Percentiles rank a stretch among this genome's conserved stretches.
phyloP scores from a whole-genome alignment of 2,888 invertebrate species.

The Papilio demoleus region DNA sequence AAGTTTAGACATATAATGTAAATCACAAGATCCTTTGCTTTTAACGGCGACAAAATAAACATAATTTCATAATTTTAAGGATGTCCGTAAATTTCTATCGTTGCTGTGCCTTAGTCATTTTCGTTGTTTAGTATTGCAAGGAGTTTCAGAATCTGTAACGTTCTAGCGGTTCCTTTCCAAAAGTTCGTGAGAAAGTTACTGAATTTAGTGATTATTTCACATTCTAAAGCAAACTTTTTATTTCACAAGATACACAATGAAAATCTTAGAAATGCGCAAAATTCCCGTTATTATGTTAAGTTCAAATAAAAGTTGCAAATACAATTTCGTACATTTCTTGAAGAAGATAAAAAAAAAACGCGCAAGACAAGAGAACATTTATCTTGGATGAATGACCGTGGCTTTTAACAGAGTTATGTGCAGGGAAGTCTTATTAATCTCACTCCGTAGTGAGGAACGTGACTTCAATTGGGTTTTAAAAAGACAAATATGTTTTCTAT shows the following conservation, averaged over 20 bases:
- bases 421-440: too few species aligned
- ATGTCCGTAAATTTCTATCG: slow-evolving; percentile 44
- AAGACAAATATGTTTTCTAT: neutral
- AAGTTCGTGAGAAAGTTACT: slow-evolving; percentile 53
- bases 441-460: too few species aligned
- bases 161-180: slow-evolving; percentile 46
- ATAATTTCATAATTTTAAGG: neutral
- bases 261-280: slow-evolving; percentile 19
- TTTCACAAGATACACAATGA: slow-evolving; percentile 26
- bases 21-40: too few species aligned
- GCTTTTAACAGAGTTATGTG: too few species aligned
- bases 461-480: neutral
- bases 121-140: slow-evolving; percentile 50
- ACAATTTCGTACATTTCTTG: neutral
- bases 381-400: too few species aligned
- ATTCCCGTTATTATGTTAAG: slow-evolving; percentile 9
- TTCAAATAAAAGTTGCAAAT: neutral
- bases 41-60: too few species aligned
- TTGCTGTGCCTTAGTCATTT: slow-evolving; percentile 41
- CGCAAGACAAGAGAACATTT: too few species aligned
- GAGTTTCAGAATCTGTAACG: slow-evolving; percentile 45
- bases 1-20: too few species aligned
- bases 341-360: too few species aligned
- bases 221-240: slow-evolving; percentile 32
- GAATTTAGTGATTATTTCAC: slow-evolving; percentile 33